Base-by-base conservation (phyloP, 1,140 invertebrate species). In the Heliothis subflexa region DNA sequence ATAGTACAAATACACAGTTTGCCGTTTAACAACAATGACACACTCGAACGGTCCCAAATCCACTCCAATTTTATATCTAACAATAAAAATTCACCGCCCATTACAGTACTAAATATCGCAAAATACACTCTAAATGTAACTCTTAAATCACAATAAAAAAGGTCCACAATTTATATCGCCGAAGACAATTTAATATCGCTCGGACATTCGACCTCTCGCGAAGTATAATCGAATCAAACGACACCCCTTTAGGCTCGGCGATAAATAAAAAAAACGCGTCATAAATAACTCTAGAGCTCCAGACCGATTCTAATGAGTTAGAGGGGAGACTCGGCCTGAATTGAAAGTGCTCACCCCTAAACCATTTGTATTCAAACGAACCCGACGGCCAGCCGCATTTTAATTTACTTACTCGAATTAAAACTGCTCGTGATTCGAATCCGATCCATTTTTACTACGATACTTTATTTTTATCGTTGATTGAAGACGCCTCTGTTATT, bases 321-420 rank as follows among this genome's bases (percentile, higher is more conserved):
- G 81, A 83, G 80, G 82, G 82, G 84, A 82, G 80, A 59, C 72
- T 59, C 78, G 74, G 75, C 77, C 47, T 66, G 86, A 92, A 93
- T 92, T 91, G 90, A 91, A 92, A 93, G 88, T 79, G 85, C 83
- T 84, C 85, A 76, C 79, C 82, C 78, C 85, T 88, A 91, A 88
- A 93, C 86, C 91, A 93, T 94, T 94, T 94, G 93, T 94, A 94
- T 94, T 94, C 93, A 93, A 91, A 92, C 87, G 81, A 82, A 75
- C 40, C 79, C 55, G 55, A 80, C 81, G 82, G 83, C 85, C 86
- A 79, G 93, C 93, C 93, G 86, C 91, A 91, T 92, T 93, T 94
- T 94, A 94, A 94, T 94, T 94, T 94, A 94, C 93, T 94, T 93
- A 93, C 87, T 87, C 83, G 90, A 92, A 94, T 94, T 94, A 94